These are phyloP conservation scores for Noctua pronuba DNA, from an alignment of 2,888 invertebrate genomes.

Conservation along the genomic window DNA sequence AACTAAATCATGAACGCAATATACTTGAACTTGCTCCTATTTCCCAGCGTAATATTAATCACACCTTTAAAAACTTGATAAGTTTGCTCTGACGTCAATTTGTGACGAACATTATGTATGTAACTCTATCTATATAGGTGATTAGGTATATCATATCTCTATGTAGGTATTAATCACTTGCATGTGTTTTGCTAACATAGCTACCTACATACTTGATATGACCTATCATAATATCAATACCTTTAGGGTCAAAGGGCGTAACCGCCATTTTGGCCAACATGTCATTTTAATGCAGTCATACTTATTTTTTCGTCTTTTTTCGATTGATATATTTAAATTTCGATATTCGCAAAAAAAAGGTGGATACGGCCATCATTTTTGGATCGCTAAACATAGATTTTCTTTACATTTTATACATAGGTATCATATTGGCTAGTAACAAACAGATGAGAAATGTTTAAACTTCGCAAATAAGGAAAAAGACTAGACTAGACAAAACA, in stretches of 20 bases:
- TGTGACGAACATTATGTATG: conserved; percentile 15
- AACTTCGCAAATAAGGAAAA: conserved; percentile 13
- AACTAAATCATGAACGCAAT: background rate
- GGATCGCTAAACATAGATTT: no score
- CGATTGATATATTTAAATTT: no score
- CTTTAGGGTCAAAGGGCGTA: no score
- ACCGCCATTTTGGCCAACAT: no score
- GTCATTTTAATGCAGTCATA: no score
- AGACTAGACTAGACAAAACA: background rate
- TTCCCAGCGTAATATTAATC: conserved; percentile 12
- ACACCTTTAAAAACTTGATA: conserved; percentile 21
- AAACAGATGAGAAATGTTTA: background rate
- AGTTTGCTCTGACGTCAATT: conserved; percentile 20
- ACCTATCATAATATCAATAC: no score
- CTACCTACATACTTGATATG: background rate
- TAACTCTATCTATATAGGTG: conserved; percentile 4
- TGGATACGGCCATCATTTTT: no score
- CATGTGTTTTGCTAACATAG: conserved; percentile 1
- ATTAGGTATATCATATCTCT: background rate
- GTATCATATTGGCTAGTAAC: background rate
- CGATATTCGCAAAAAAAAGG: no score
- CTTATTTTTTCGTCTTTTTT: no score
- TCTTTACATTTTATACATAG: no score
- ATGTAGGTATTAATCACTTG: conserved; percentile 8
- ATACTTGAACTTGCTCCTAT: conserved; percentile 10